Conservation (phyloP, 2,797 vertebrate species). For the Cryptoprocta ferox region DNA sequence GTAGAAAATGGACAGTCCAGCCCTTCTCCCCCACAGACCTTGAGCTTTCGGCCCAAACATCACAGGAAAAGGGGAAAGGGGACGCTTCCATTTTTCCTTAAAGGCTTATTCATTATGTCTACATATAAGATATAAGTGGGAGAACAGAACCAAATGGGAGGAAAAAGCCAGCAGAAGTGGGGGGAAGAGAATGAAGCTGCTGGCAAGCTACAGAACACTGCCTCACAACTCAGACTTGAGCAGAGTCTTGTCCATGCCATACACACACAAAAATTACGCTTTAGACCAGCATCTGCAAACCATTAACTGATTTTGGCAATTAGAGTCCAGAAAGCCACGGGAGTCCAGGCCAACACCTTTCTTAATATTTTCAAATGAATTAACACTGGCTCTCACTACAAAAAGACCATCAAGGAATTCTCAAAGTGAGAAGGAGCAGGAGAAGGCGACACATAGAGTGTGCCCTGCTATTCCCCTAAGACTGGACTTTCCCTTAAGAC, state of each 20-base stretch:
- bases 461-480: background rate
- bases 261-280: background rate
- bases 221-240: background rate
- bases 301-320: slow-evolving; percentile 10
- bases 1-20: background rate
- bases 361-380: slow-evolving; percentile 23
- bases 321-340: background rate
- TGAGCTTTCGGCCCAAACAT: slow-evolving; percentile 12
- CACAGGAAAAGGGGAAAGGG: background rate
- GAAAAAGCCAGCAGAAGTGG: background rate
- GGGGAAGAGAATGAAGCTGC: background rate
- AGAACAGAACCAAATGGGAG: background rate
- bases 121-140: background rate
- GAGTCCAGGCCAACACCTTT: slow-evolving; percentile 13
- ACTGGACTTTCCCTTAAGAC: background rate
- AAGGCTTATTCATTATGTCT: background rate
- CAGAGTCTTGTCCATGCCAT: background rate
- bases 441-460: background rate
- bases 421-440: background rate
- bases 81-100: slow-evolving; percentile 3
- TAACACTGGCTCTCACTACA: slow-evolving; percentile 2
- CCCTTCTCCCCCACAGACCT: background rate
- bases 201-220: background rate
- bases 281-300: slow-evolving; percentile 18
- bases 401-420: background rate